Evolutionary conservation across 2,113 vertebrate species (phyloP), one percentile per base, ranked within the genome.

Genomic region (Solea senegalensis): DNA sequence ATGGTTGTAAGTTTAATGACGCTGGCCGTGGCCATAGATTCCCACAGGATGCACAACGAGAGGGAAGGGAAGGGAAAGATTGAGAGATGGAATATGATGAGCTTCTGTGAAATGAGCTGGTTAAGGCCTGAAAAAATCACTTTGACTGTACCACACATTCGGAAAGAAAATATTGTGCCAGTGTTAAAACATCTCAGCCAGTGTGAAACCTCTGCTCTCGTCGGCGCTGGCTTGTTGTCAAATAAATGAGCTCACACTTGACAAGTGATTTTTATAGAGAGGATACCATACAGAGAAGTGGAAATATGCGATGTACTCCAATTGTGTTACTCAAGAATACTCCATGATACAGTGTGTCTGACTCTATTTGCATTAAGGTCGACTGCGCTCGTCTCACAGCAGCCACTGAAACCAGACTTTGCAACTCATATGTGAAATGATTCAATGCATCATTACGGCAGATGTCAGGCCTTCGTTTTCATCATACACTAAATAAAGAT

Each of bases 1-100:
- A 87, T 87, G 83, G 78, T 73, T 84, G 78, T 85, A 84, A 40
- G 72, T 91, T 89, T 89, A 90, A 91, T 91, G 80, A 88, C 67
- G 73, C 78, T 79, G 84, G 81, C 65, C 82, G 63, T 81, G 65
- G 65, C 48, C 27, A 61, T 75, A 64, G 65, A 88, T 87, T 65
- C 53, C 57, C 1, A 3, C 7, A 12, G 66, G 57, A 50, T 80
- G 72, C 56, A 15, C 44, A 62, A 67, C 50, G 61, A 8, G 13
- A 46, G 12, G 11, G 10, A 11, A 46, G 11, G 9, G 73, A 14
- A 48, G 34, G 40, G 65, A 40, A 15, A 34, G 55, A 54, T 10
- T 2, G 16, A 61, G 46, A 50, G 39, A 48, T 53, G 15, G n/a
- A 57, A 65, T 67, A 54, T 58, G 44, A 53, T 54, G 41, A 61